Percentiles rank a stretch among this genome's conserved stretches.
These are phyloP conservation scores for Drosophila repleta DNA, from an alignment of 1,140 invertebrate genomes.

Conservation along the genomic window DNA sequence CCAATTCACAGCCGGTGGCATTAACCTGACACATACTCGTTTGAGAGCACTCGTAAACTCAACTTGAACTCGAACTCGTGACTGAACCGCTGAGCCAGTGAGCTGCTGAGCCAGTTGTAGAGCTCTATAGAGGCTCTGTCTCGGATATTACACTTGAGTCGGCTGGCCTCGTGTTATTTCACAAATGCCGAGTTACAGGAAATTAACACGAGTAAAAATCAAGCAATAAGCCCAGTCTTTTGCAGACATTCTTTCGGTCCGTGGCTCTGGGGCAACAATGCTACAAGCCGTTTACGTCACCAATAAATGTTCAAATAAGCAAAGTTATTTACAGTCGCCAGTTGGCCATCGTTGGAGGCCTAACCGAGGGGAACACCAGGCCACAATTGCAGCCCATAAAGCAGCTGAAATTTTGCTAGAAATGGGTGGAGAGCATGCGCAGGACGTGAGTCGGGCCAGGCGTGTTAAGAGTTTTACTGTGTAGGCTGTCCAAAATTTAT, in stretches of 20 bases:
- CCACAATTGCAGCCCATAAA: slow-evolving; percentile 78
- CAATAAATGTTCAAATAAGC: slow-evolving; percentile 79
- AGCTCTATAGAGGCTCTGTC: neutral
- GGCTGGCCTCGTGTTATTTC: slow-evolving; percentile 15
- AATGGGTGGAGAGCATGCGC: neutral
- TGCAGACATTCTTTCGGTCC: neutral
- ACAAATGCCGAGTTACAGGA: slow-evolving; percentile 57
- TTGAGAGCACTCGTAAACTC: slow-evolving; percentile 38
- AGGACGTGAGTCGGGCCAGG: neutral
- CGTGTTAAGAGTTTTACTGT: slow-evolving; percentile 67
- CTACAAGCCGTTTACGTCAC: slow-evolving; percentile 78
- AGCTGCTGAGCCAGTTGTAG: neutral
- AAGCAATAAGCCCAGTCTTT: slow-evolving; percentile 49
- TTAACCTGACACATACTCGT: slow-evolving; percentile 49
- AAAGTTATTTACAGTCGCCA: slow-evolving; percentile 79
- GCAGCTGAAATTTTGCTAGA: slow-evolving; percentile 62
- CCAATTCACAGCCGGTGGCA: slow-evolving; percentile 60
- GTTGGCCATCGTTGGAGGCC: slow-evolving; percentile 10
- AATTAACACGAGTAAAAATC: slow-evolving; percentile 80
- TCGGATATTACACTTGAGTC: slow-evolving; percentile 4
- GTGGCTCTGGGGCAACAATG: slow-evolving; percentile 30
- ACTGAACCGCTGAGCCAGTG: slow-evolving; percentile 7
- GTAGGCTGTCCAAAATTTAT: slow-evolving; percentile 73
- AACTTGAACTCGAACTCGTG: slow-evolving; percentile 29
- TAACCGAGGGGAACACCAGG: slow-evolving; percentile 20